Base-by-base conservation (phyloP, 2,888 invertebrate species). In the Drosophila neonasuta region DNA sequence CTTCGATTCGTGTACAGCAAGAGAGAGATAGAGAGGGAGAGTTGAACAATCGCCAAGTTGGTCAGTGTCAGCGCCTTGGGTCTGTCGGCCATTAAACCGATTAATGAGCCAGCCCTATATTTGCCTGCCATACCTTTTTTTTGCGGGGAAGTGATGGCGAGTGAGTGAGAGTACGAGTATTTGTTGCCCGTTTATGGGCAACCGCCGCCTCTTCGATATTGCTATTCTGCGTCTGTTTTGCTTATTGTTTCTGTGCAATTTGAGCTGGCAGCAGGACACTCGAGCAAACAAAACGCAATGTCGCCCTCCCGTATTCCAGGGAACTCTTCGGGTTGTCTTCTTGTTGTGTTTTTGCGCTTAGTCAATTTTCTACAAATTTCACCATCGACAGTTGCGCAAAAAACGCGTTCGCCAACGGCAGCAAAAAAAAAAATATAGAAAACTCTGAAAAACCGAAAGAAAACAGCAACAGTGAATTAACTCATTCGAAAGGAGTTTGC, bases 381-480 rank as follows among this genome's bases (percentile, higher is more conserved):
- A 32, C 55, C 59, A 58, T 62, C 71, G 71, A 66, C 79, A 86
- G 81, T 82, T 84, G 71, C 52, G 79, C 70, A 68, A 84, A 81
- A 86, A 84, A 70, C 86, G 87, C 87, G 79, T 81, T 76, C 67
- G 81, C 58, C 75, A 69, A 52, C 84, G 86, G 78, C 73, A 71
- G 81, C 73, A 79, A 55, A 71, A 61, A 46, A 63, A 20, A 2
- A 30, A 9, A 44, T 41, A 49, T 8, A 48, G 24, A 11, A 65
- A 29, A 41, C 6, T 10, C 32, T 7, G 7, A 13, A 41, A 39
- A 39, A 15, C 39, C 13, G 7, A 39, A 39, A 39, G 11, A n/a
- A 39, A 39, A 39, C 36, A 39, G 32, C 32, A 32, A 32, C 32
- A 32, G 24, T 24, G 3, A 39, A 68, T 52, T 45, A 55, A 55